Evolutionary conservation across 2,888 invertebrate genomes (phyloP), one percentile per base, ranked within the genome.

Genomic region (Dryomyza anilis): DNA sequence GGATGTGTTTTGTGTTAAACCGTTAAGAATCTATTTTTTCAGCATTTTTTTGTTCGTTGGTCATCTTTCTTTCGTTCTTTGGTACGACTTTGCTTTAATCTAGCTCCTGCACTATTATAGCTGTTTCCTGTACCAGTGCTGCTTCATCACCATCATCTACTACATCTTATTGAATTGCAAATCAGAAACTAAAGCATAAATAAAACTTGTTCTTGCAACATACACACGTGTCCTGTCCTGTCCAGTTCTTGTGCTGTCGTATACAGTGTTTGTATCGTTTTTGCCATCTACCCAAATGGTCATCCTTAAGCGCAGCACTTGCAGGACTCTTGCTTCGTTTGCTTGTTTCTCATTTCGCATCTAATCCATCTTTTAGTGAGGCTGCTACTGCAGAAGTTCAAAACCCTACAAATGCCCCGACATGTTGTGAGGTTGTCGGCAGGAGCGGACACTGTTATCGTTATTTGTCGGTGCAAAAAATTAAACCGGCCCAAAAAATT

Each of bases 121-220:
- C 25, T 50, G 10, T 50, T n/a, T n/a, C 1, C 25, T 39, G 12
- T n/a, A 50, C 25, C 25, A 48, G 4, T 25, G 7, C 50, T 25
- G n/a, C 25, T 25, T 25, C 25, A n/a, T 27, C n/a, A 8, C 7
- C 50, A 14, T 25, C 25, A 4, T 21, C 43, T 56, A 7, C n/a
- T 30, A 10, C 33, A 67, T 66, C 71, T 71, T 70, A 72, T 71
- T 72, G 72, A 72, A 72, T 72, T 72, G 72, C 72, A 71, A 72
- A 72, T 72, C 70, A 72, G 58, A 57, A 33, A 45, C 58, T 55
- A 72, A 70, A 63, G 67, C 70, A 68, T 66, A 69, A 72, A 72
- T 71, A 71, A 70, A 70, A 29, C 58, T 48, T 64, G 23, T 29
- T 30, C 52, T 52, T 55, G 21, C 55, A 33, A 12, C 23, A 33